These are phyloP conservation scores for Urosaurus nigricauda DNA, from an alignment of 2,797 vertebrate genomes.

Conservation along the genomic window DNA sequence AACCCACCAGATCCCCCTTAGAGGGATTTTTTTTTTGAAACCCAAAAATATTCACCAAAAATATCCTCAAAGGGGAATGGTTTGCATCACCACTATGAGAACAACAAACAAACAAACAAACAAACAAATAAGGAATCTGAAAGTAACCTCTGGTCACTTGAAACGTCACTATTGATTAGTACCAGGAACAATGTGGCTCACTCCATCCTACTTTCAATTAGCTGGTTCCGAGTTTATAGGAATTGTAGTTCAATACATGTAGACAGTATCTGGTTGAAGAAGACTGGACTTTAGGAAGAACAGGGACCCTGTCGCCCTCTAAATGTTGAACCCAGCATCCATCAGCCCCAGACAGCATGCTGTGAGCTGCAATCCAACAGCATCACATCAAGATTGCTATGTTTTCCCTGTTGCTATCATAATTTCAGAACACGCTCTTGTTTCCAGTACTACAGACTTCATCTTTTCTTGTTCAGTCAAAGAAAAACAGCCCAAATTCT, in stretches of 20 bases:
- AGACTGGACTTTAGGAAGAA: not conserved
- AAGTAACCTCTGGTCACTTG: too few relatives aligned
- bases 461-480: not conserved
- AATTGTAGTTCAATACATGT: not conserved
- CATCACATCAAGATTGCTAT: not conserved
- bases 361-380: not conserved
- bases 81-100: too few relatives aligned
- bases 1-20: too few relatives aligned
- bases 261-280: not conserved
- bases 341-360: not conserved
- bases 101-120: too few relatives aligned
- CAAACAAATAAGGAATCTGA: too few relatives aligned
- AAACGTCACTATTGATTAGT: too few relatives aligned
- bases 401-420: not conserved
- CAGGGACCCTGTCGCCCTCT: not conserved
- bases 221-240: not conserved
- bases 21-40: too few relatives aligned
- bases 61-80: too few relatives aligned
- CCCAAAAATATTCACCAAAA: too few relatives aligned
- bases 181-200: too few relatives aligned
- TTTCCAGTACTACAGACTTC: not conserved
- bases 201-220: too few relatives aligned
- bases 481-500: not conserved
- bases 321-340: not conserved
- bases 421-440: not conserved